Evolutionary conservation across 2,888 invertebrate species (phyloP), one percentile per base, ranked within the genome.

Genomic region (Disparrhopalites patrizii): DNA sequence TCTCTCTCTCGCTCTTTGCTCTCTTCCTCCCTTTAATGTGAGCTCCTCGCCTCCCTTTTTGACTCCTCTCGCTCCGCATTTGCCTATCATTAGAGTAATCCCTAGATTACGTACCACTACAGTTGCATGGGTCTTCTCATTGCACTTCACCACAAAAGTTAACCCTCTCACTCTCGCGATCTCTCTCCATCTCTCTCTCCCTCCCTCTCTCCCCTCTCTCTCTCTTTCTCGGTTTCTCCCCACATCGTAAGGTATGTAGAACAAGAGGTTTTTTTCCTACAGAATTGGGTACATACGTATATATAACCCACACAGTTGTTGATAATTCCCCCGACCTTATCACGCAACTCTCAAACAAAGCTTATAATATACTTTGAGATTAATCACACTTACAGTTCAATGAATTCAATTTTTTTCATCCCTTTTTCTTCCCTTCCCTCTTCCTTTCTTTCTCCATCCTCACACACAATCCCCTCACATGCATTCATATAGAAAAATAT

Each of bases 311-410:
- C n/a, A n/a, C n/a, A n/a, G n/a, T n/a, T 47, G 8, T 47, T 47
- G 47, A 47, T 47, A 47, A 47, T 47, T 47, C 47, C n/a, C n/a
- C 47, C 47, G 47, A 47, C 47, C 47, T 47, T 47, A 47, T 47
- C 47, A n/a, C n/a, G 8, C 47, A 47, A 23, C 47, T 36, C 36
- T 47, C 47, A 23, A 47, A 47, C 47, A 47, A 47, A 47, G 47
- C 47, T 8, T 47, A 20, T 47, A 47, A 47, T 23, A 47, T 25
- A 23, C 47, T 47, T 47, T 36, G 36, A 57, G 50, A 62, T 62
- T 62, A 62, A 62, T 62, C 62, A 52, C 43, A 55, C 30, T 54
- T 64, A 50, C 56, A 43, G 64, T 64, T 64, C 64, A 64, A 64
- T 64, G 64, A 56, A 56, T 62, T 56, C 64, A 43, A 40, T 61